Percentiles rank a stretch among this genome's conserved stretches.
phyloP scores from a whole-genome alignment of 2,113 vertebrate species.

The Myotis yumanensis region DNA sequence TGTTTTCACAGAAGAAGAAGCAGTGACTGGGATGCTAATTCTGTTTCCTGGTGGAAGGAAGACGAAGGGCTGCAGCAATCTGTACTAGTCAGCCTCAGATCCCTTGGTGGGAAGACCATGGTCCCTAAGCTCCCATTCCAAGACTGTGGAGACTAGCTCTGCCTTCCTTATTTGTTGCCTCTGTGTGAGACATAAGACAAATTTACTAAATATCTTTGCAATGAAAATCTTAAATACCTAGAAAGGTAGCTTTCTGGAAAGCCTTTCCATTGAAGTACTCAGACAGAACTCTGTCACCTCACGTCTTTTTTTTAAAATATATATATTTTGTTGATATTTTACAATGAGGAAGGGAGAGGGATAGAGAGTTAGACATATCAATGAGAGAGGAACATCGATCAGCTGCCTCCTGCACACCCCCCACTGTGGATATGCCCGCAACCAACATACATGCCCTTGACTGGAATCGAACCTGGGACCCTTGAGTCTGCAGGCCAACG shows the following conservation, averaged over 20 bases:
- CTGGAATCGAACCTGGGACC: too few relatives aligned
- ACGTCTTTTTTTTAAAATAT: not conserved
- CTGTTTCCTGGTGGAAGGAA: not conserved
- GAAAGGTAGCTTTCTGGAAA: not conserved
- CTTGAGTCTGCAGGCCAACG: too few relatives aligned
- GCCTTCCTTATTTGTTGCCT: not conserved
- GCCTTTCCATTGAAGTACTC: not conserved
- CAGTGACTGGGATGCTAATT: not conserved
- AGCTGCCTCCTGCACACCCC: too few relatives aligned
- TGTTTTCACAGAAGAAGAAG: conserved; percentile 35
- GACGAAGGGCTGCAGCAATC: not conserved
- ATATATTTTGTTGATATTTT: too few relatives aligned
- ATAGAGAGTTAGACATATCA: too few relatives aligned
- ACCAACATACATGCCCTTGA: too few relatives aligned
- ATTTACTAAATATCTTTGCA: not conserved
- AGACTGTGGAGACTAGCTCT: not conserved
- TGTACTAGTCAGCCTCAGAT: not conserved
- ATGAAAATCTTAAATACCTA: not conserved
- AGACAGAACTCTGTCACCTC: not conserved
- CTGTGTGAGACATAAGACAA: not conserved
- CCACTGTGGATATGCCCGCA: too few relatives aligned
- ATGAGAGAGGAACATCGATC: too few relatives aligned
- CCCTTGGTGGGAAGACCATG: not conserved
- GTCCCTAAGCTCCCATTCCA: not conserved
- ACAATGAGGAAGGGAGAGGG: too few relatives aligned